phyloP scores from a whole-genome alignment of 2,113 vertebrate genomes.

The Panthera leo region DNA sequence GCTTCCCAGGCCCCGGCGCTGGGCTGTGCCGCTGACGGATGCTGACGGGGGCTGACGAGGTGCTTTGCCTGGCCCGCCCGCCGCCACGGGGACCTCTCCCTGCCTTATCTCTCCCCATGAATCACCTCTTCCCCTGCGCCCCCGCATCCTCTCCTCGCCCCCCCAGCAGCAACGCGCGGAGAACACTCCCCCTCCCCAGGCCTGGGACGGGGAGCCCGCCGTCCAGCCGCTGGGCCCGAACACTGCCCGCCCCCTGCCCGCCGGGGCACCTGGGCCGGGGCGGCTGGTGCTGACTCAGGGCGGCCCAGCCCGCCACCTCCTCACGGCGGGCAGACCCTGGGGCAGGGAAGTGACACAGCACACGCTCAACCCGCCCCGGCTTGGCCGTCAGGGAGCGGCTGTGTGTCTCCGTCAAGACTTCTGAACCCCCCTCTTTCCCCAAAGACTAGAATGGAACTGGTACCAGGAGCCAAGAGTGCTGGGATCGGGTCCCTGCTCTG shows the following conservation, averaged over 20 bases:
- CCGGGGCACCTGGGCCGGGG: background rate
- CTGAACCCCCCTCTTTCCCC: background rate
- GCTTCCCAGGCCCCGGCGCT: background rate
- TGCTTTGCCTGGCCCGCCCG: background rate
- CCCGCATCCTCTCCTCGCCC: background rate
- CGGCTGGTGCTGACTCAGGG: conserved; percentile 32
- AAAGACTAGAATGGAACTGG: background rate
- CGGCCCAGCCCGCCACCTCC: background rate
- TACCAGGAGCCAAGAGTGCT: background rate
- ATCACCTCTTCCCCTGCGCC: background rate
- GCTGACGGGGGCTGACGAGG: conserved; percentile 40
- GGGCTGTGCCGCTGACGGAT: background rate
- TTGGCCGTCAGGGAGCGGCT: background rate
- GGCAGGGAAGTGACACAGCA: conserved; percentile 73
- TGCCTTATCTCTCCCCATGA: background rate
- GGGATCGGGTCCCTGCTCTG: background rate
- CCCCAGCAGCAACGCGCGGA: background rate
- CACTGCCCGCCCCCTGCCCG: background rate
- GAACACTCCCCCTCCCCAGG: no score
- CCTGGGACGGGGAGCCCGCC: background rate
- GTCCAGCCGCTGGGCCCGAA: rapidly evolving
- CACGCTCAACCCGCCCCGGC: background rate
- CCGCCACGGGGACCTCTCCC: background rate
- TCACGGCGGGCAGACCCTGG: conserved; percentile 28
- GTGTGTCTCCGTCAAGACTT: background rate